These are phyloP conservation scores for Amphiprion clarkii DNA, from an alignment of 2,797 vertebrate species.

Conservation along the genomic window DNA sequence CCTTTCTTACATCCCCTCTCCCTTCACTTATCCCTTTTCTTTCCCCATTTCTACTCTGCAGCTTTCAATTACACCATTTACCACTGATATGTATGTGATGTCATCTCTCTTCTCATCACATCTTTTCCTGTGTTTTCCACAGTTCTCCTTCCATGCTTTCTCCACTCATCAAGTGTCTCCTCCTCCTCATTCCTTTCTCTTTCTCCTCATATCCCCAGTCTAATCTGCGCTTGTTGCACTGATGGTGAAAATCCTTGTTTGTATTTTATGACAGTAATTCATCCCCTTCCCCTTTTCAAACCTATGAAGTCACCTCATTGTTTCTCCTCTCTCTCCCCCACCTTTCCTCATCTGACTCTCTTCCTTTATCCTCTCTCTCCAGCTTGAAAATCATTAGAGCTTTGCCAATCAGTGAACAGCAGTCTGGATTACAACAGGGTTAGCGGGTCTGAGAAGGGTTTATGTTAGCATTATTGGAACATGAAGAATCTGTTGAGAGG, in stretches of 20 bases:
- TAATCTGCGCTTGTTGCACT: slow-evolving; percentile 26
- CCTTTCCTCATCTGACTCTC: not conserved
- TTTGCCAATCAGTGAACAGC: slow-evolving; percentile 22
- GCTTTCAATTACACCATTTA: slow-evolving; percentile 43
- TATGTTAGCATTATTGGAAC: not conserved
- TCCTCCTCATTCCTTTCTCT: not conserved
- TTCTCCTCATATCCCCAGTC: slow-evolving; percentile 5
- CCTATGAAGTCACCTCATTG: slow-evolving; percentile 14
- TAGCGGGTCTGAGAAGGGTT: slow-evolving; percentile 1
- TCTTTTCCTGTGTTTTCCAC: slow-evolving; percentile 22
- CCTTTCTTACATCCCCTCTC: not conserved
- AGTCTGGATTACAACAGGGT: slow-evolving; percentile 18
- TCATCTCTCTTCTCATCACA: slow-evolving; percentile 34
- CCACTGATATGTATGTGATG: slow-evolving; percentile 39
- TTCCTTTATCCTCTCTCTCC: not conserved
- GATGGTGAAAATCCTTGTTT: slow-evolving; percentile 28
- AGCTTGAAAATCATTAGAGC: slow-evolving; percentile 9
- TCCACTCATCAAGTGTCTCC: not conserved
- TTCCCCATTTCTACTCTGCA: slow-evolving; percentile 16
- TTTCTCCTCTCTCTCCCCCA: not conserved
- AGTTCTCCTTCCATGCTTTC: slow-evolving; percentile 2
- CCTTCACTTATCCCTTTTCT: not conserved
- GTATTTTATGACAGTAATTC: slow-evolving; percentile 10
- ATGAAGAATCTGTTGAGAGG: slow-evolving; percentile 9
- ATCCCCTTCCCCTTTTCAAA: slow-evolving; percentile 1